These are phyloP conservation scores for Montipora efflorescens DNA, from an alignment of 64 coral and sea anemone species.

Conservation along the genomic window DNA sequence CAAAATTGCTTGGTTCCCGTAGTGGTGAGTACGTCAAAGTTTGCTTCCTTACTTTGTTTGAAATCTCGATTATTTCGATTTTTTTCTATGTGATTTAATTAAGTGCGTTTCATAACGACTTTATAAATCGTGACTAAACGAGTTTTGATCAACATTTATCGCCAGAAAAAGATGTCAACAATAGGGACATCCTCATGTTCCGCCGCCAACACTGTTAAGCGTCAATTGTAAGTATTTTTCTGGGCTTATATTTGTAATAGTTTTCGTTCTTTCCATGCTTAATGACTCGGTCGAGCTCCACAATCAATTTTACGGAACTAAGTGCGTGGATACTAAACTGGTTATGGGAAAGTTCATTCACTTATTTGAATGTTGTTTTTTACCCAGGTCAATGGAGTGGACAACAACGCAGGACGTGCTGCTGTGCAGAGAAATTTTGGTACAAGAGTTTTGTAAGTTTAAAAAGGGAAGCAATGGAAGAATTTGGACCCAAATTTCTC, in stretches of 20 bases:
- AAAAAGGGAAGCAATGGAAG: too few species aligned
- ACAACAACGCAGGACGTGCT: background rate
- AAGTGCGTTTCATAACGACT: background rate
- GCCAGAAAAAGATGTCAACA: background rate
- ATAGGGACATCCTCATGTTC: background rate
- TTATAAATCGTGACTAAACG: background rate
- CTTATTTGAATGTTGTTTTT: background rate
- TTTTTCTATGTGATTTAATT: background rate
- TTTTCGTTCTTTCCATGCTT: background rate
- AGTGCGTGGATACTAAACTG: background rate
- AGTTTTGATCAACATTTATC: background rate
- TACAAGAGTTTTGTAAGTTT: background rate
- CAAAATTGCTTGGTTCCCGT: slow-evolving; percentile 4
- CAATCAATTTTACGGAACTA: background rate
- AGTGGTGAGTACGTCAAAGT: background rate
- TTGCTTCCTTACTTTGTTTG: background rate
- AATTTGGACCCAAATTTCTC: too few species aligned
- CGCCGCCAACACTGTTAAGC: background rate
- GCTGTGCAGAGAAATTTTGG: background rate
- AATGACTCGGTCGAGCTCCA: background rate
- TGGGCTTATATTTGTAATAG: background rate
- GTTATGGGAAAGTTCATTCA: background rate
- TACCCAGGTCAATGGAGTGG: background rate
- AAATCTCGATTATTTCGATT: background rate
- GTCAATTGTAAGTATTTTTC: background rate